Percentiles rank a stretch among this genome's conserved stretches.
Conservation (phyloP, 2,113 vertebrate genomes). For the Perca fluviatilis region DNA sequence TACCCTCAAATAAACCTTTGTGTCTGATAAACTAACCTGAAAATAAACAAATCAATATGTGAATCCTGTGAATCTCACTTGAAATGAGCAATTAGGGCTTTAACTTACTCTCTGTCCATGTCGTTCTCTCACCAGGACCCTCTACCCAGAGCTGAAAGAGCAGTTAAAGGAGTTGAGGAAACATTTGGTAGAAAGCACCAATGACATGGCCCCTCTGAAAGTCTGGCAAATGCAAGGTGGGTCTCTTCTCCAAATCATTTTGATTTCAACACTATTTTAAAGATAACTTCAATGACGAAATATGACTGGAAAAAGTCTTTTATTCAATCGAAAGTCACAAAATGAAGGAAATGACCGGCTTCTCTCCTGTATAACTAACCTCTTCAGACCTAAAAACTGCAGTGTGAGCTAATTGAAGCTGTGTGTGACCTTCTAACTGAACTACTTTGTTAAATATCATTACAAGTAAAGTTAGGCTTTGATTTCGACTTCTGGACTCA, state of each 20-base stretch:
- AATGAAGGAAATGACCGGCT: too few species aligned
- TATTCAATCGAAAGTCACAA: too few species aligned
- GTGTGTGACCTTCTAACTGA: too few species aligned
- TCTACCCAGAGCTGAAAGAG: slow-evolving; percentile 91
- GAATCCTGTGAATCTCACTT: neutral
- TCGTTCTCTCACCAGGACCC: slow-evolving; percentile 77
- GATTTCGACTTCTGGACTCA: too few species aligned
- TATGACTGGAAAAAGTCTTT: too few species aligned
- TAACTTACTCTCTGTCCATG: neutral
- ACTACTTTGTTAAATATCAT: too few species aligned
- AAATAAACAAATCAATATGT: slow-evolving; percentile 41
- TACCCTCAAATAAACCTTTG: slow-evolving; percentile 17
- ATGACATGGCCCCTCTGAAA: slow-evolving; percentile 98
- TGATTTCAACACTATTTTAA: neutral
- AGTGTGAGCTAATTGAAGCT: too few species aligned
- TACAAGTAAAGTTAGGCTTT: too few species aligned
- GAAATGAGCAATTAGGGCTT: neutral
- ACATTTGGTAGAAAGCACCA: slow-evolving; percentile 97
- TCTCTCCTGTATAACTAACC: too few species aligned
- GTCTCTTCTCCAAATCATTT: slow-evolving; percentile 9
- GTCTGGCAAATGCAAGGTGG: slow-evolving; percentile 99
- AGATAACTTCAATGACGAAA: too few species aligned
- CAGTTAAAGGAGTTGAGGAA: slow-evolving; percentile 96
- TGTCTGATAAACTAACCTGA: slow-evolving; percentile 32
- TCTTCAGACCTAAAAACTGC: too few species aligned